These are phyloP conservation scores for Todiramphus chloris DNA, from an alignment of 2,113 vertebrate species.

Conservation along the genomic window DNA sequence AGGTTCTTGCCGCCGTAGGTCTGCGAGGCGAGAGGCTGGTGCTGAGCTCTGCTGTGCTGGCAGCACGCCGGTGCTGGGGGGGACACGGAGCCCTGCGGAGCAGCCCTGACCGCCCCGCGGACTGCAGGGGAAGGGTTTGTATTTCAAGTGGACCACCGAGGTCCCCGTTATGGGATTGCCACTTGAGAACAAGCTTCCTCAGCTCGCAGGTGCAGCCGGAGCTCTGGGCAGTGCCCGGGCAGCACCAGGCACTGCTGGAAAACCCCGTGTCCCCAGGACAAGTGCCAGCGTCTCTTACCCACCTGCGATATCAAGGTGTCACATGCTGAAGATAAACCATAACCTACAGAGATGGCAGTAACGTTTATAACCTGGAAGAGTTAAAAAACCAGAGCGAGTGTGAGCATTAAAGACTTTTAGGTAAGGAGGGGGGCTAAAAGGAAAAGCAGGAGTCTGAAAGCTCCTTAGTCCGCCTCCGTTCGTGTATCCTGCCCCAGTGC, in stretches of 20 bases:
- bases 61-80: neutral
- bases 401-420: neutral
- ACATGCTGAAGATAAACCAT: constrained; percentile 68
- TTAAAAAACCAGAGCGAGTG: neutral
- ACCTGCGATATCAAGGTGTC: constrained; percentile 82
- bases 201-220: accelerated
- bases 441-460: neutral
- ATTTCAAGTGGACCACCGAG: accelerated
- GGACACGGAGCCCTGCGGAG: accelerated
- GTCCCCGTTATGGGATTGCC: neutral
- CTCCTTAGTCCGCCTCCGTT: neutral
- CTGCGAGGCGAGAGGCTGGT: constrained; percentile 32
- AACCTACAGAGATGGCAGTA: constrained; percentile 72
- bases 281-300: neutral
- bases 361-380: constrained; percentile 73
- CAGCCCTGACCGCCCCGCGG: neutral
- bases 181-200: neutral
- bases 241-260: neutral
- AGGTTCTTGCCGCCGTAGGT: constrained; percentile 87
- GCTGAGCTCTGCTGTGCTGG: neutral
- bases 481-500: accelerated
- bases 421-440: neutral
- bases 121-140: neutral
- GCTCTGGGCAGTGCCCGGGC: neutral
- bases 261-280: accelerated